These are phyloP conservation scores for Chunga burmeisteri DNA, from an alignment of 2,113 vertebrate species.

Conservation along the genomic window DNA sequence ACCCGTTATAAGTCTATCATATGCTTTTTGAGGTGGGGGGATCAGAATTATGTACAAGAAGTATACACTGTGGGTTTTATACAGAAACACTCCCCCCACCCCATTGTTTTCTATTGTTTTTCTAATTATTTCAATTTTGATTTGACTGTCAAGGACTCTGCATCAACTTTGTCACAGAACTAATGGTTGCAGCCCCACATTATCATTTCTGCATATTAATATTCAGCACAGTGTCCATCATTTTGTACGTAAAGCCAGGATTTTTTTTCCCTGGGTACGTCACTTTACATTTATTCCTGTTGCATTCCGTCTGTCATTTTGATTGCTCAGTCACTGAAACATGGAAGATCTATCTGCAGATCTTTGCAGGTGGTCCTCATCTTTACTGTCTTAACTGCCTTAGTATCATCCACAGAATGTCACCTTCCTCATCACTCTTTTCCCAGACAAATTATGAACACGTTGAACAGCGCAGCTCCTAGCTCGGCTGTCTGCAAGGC, in stretches of 20 bases:
- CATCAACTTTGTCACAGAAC: not conserved
- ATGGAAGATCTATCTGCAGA: constrained; percentile 3
- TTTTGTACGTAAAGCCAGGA: not conserved
- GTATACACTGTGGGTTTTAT: not conserved
- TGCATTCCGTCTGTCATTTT: not conserved
- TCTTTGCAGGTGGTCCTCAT: not conserved
- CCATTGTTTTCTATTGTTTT: not conserved
- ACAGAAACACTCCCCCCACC: not conserved
- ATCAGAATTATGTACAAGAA: not conserved
- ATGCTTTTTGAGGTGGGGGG: not conserved
- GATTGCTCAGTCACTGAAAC: not conserved
- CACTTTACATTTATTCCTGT: not conserved
- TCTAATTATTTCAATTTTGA: not conserved
- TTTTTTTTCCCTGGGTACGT: not conserved
- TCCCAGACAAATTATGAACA: too few species aligned
- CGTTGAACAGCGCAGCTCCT: not conserved
- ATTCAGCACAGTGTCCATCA: not conserved
- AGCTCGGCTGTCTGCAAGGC: not conserved
- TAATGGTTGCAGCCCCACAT: not conserved
- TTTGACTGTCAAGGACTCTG: not conserved
- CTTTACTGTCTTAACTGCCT: not conserved
- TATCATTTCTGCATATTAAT: not conserved
- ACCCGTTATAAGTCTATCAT: not conserved
- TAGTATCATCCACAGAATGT: not conserved
- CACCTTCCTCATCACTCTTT: not conserved